Percentiles rank a stretch among this genome's conserved stretches.
phyloP scores from a whole-genome alignment of 2,888 invertebrate genomes.

The Sarcophaga variegata region DNA sequence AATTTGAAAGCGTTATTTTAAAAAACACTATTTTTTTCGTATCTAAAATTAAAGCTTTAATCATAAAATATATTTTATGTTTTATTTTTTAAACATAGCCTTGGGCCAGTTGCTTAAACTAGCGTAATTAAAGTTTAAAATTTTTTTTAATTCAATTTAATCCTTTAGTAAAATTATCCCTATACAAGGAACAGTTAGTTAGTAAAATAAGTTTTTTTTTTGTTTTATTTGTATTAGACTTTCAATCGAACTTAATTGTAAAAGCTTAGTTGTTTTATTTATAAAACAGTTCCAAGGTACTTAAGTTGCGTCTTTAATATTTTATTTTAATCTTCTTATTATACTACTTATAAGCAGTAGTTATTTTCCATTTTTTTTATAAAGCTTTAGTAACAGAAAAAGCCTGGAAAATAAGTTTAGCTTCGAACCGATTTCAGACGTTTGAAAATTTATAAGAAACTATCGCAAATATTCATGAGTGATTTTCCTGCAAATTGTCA shows the following conservation, averaged over 20 bases:
- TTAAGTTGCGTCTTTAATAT: constrained; percentile 76
- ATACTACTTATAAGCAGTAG: too few species aligned
- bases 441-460: too few species aligned
- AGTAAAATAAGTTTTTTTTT: too few species aligned
- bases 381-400: too few species aligned
- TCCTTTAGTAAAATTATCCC: background rate
- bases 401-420: too few species aligned
- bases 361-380: too few species aligned
- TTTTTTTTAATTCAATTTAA: background rate
- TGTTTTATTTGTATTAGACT: background rate
- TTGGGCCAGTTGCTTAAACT: background rate
- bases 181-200: too few species aligned
- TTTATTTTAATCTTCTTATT: constrained; percentile 7
- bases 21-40: constrained; percentile 6
- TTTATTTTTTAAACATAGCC: background rate
- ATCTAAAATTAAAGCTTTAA: background rate
- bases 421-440: too few species aligned
- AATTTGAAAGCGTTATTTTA: background rate
- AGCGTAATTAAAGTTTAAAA: background rate
- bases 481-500: too few species aligned
- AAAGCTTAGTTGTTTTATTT: background rate
- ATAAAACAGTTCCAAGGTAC: constrained; percentile 72
- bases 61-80: too few species aligned
- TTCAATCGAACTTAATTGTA: background rate
- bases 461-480: too few species aligned